Percentiles rank a stretch among this genome's conserved stretches.
phyloP scores from a whole-genome alignment of 2,888 invertebrate species.

The Eurois occulta region DNA sequence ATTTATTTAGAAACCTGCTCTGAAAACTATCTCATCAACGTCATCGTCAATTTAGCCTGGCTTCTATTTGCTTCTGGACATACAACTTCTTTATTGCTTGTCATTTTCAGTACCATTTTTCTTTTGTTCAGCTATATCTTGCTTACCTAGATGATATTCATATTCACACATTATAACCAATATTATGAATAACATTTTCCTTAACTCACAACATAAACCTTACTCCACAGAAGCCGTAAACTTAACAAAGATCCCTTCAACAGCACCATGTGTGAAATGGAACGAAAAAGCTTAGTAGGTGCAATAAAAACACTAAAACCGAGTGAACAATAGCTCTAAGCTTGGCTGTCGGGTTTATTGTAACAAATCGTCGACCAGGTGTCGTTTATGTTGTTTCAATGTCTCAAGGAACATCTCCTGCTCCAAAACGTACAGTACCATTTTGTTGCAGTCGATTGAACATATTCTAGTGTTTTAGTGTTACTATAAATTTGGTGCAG shows the following conservation, averaged over 20 bases:
- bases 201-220: neutral
- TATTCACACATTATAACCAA: no score
- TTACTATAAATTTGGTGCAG: conserved; percentile 27
- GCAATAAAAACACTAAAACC: conserved; percentile 66
- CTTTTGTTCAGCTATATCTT: no score
- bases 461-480: conserved; percentile 54
- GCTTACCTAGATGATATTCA: no score
- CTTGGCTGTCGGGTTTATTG: conserved; percentile 63
- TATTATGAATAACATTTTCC: conserved; percentile 9
- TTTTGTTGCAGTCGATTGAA: conserved; percentile 54
- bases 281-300: conserved; percentile 57
- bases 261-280: conserved; percentile 52
- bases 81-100: no score
- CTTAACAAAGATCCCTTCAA: conserved; percentile 41
- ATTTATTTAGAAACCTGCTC: neutral
- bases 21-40: neutral
- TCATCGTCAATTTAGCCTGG: neutral
- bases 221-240: conserved; percentile 28
- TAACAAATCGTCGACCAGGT: conserved; percentile 68
- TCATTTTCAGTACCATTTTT: neutral
- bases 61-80: neutral
- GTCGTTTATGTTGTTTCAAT: conserved; percentile 66
- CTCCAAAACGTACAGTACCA: conserved; percentile 54
- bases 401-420: conserved; percentile 60
- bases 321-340: conserved; percentile 63